phyloP scores from a whole-genome alignment of 2,113 vertebrate species.

The Sciurus niger region DNA sequence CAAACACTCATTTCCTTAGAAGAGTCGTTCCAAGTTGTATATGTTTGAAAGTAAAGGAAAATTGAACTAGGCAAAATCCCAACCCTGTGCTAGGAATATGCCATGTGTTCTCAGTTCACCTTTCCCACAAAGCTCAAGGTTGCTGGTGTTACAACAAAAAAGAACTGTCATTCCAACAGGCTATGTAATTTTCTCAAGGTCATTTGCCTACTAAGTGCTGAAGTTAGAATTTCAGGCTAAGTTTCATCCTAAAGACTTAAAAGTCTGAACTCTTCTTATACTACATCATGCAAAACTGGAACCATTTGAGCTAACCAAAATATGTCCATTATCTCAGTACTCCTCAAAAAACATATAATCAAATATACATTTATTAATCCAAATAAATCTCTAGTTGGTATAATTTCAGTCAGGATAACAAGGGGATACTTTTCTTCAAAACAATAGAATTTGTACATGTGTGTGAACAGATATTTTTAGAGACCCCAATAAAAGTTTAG shows the following conservation, averaged over 20 bases:
- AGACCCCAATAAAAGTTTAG: background rate
- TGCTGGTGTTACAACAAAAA: background rate
- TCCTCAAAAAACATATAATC: background rate
- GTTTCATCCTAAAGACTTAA: background rate
- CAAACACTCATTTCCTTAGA: slow-evolving; percentile 35
- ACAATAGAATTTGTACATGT: background rate
- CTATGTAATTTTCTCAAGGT: slow-evolving; percentile 15
- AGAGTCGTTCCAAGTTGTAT: background rate
- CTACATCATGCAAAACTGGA: background rate
- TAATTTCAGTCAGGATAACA: slow-evolving; percentile 20
- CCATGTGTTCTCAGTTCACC: slow-evolving; percentile 9
- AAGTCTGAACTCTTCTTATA: slow-evolving; percentile 15
- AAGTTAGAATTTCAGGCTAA: slow-evolving; percentile 31
- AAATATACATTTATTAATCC: slow-evolving; percentile 47
- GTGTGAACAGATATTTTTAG: slow-evolving; percentile 12
- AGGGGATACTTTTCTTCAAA: slow-evolving; percentile 28
- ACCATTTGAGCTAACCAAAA: background rate
- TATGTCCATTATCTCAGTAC: background rate
- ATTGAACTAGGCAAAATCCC: background rate
- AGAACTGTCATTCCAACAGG: background rate
- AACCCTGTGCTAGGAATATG: background rate
- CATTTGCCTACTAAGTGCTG: background rate
- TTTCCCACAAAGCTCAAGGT: slow-evolving; percentile 20
- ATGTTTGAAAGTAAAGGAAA: slow-evolving; percentile 14
- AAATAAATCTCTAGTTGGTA: slow-evolving; percentile 6